These are phyloP conservation scores for Dicerorhinus sumatrensis DNA, from an alignment of 2,113 vertebrate genomes.

Conservation along the genomic window DNA sequence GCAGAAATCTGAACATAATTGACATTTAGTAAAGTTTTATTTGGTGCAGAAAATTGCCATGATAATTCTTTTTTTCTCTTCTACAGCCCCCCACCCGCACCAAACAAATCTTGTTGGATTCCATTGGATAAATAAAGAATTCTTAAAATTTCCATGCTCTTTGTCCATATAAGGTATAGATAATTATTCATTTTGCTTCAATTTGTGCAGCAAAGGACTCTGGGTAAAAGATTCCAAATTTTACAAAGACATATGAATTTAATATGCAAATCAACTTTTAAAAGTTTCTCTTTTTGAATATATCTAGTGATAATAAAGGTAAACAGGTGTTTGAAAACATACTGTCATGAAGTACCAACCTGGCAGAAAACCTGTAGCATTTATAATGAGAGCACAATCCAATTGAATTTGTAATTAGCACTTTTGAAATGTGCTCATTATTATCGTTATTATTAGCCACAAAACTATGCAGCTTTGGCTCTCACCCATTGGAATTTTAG, in stretches of 20 bases:
- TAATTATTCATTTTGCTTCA: slow-evolving; percentile 47
- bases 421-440: slow-evolving; percentile 82
- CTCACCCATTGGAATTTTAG: slow-evolving; percentile 75
- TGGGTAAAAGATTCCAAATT: slow-evolving; percentile 57
- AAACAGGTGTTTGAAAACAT: slow-evolving; percentile 83
- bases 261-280: slow-evolving; percentile 62
- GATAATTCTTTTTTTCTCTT: background rate
- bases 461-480: slow-evolving; percentile 78
- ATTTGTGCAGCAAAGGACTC: slow-evolving; percentile 49
- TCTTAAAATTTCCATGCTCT: background rate
- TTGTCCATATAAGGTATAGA: background rate
- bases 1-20: background rate
- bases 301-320: slow-evolving; percentile 78
- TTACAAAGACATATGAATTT: slow-evolving; percentile 46
- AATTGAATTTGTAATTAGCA: slow-evolving; percentile 80
- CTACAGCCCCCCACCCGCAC: too few relatives aligned
- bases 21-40: background rate
- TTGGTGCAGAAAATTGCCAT: background rate
- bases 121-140: background rate
- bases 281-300: slow-evolving; percentile 75
- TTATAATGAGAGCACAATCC: slow-evolving; percentile 79
- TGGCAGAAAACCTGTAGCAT: slow-evolving; percentile 80
- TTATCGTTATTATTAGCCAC: slow-evolving; percentile 84
- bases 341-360: slow-evolving; percentile 78
- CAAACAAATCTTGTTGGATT: background rate